Base-by-base conservation (phyloP, 2,888 invertebrate species). In the Epirrhoe tristata region DNA sequence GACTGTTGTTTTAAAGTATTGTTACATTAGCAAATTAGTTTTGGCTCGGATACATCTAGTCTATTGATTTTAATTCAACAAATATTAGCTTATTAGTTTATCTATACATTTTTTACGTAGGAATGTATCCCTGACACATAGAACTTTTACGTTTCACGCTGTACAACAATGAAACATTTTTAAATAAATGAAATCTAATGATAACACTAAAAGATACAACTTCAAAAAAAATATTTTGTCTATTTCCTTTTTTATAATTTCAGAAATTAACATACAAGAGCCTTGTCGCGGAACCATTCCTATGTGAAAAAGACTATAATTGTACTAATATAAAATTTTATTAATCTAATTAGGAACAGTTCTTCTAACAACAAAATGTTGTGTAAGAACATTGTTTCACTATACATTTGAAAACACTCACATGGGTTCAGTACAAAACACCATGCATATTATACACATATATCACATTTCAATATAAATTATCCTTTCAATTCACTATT, bases 381-480 rank as follows among this genome's bases (percentile, higher is more conserved):
- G 58, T 65, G 16, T 31, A 59, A 59, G 58, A 59, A 59, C 57
- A 52, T 53, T 46, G 52, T 46, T 53, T 58, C 17, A 31, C 8
- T 32, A 53, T 60, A 32, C 34, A 48, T 12, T 8, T 52, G n/a
- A 34, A 50, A 58, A 58, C 5, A 55, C 46, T 32, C n/a, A 52
- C 31, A 39, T 52, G 43, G 36, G 17, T 54, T 24, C 36, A 55
- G 46, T 24, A 58, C 17, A 39, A 34, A 36, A 55, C 54, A 43
- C n/a, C 39, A 63, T 56, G 46, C 52, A 46, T 67, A 65, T 58
- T 52, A 56, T 58, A n/a, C n/a, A n/a, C 24, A 69, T 57, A n/a
- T 69, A 69, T 69, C 69, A 69, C 69, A 69, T 62, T 69, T 69
- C 58, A 48, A 48, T 65, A 61, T 56, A 55, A 16, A 59, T 59